Evolutionary conservation across 2,888 invertebrate genomes (phyloP).

Genomic region (Pedicia rivosa): DNA sequence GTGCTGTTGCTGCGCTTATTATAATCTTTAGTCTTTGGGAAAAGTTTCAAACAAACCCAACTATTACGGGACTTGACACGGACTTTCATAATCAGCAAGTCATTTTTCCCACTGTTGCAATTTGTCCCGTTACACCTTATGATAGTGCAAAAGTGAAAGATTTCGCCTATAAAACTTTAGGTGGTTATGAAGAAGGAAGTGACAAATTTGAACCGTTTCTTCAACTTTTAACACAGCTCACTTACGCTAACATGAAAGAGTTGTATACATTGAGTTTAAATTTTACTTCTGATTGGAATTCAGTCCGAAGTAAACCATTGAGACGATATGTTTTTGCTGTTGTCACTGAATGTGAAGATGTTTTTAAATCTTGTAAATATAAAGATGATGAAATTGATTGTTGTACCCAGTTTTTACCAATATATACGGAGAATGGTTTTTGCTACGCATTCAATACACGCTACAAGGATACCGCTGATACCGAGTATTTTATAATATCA

Average conservation of each 20-base stretch:
- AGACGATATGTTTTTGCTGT: conserved; percentile 27
- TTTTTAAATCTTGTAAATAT: conserved; percentile 46
- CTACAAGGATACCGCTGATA: conserved; percentile 10
- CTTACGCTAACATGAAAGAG: conserved; percentile 26
- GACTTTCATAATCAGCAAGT: conserved; percentile 70
- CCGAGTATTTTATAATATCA: conserved; percentile 18
- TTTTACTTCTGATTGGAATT: conserved; percentile 12
- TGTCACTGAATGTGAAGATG: conserved; percentile 41
- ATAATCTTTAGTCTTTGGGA: conserved; percentile 67
- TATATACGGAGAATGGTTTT: conserved; percentile 61
- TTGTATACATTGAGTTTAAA: conserved; percentile 16
- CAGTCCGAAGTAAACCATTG: conserved; percentile 1
- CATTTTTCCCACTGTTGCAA: conserved; percentile 54
- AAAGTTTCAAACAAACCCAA: conserved; percentile 71
- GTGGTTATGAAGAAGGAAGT: conserved; percentile 18
- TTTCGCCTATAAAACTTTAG: conserved; percentile 20
- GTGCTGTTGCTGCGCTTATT: conserved; percentile 52
- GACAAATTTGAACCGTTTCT: conserved; percentile 22
- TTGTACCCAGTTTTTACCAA: conserved; percentile 45
- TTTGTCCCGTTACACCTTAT: conserved; percentile 41
- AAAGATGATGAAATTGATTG: conserved; percentile 49
- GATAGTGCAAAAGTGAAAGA: conserved; percentile 27
- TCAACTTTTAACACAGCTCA: conserved; percentile 26
- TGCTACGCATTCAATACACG: conserved; percentile 50
- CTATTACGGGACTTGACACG: conserved; percentile 63